These are phyloP conservation scores for Choloepus didactylus DNA, from an alignment of 2,797 vertebrate species.

Conservation along the genomic window DNA sequence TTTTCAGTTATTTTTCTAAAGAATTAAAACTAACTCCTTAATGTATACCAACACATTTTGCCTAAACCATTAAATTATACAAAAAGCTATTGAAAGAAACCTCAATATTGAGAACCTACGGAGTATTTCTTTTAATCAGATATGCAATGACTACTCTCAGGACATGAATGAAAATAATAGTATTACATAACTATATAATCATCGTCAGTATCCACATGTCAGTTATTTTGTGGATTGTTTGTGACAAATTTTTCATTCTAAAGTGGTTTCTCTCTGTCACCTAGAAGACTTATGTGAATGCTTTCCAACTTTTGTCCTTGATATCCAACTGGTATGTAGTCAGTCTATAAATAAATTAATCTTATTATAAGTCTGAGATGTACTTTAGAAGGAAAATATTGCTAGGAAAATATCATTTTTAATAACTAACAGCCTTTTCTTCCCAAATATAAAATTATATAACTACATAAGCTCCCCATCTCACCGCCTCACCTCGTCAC, in stretches of 20 bases:
- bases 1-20: slow-evolving; percentile 52
- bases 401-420: neutral
- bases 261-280: neutral
- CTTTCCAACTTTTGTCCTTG: neutral
- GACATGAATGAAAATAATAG: neutral
- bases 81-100: neutral
- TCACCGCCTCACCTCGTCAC: too few species aligned
- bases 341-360: neutral
- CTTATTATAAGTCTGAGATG: neutral
- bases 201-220: neutral
- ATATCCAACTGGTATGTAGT: neutral
- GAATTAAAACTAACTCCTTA: slow-evolving; percentile 6
- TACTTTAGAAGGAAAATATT: neutral
- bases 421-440: neutral
- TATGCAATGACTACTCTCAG: neutral
- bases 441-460: neutral
- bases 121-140: neutral
- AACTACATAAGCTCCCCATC: neutral
- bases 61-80: neutral
- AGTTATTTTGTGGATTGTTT: neutral
- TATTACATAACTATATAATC: neutral
- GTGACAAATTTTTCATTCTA: neutral
- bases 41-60: neutral
- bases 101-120: neutral
- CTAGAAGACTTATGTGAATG: neutral